Percentiles rank a stretch among this genome's conserved stretches.
These are phyloP conservation scores for Acyrthosiphon pisum DNA, from an alignment of 1,140 invertebrate species.

Conservation along the genomic window DNA sequence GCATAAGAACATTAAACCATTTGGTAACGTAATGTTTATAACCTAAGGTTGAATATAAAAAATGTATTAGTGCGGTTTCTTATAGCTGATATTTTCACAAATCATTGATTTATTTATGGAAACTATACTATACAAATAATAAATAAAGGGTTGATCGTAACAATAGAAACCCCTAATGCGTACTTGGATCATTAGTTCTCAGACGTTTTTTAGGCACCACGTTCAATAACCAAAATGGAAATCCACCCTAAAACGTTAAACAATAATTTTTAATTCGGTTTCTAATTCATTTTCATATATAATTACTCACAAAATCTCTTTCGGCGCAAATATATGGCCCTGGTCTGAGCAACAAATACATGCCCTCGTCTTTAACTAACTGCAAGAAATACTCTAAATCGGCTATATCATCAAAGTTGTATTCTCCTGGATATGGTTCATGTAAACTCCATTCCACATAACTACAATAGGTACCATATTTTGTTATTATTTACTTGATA, in stretches of 20 bases:
- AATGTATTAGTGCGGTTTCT: background rate
- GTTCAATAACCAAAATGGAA: constrained; percentile 82
- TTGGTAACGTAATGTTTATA: constrained; percentile 70
- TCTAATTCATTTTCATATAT: background rate
- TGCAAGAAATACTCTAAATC: constrained; percentile 63
- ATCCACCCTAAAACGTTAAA: constrained; percentile 72
- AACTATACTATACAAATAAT: background rate
- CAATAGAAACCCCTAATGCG: background rate
- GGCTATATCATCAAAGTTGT: constrained; percentile 58
- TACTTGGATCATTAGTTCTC: constrained; percentile 71
- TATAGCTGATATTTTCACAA: background rate
- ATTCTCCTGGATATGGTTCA: constrained; percentile 59
- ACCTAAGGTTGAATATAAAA: constrained; percentile 63
- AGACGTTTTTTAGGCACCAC: constrained; percentile 75
- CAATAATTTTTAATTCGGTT: background rate
- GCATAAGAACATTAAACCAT: constrained; percentile 71
- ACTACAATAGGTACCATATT: constrained; percentile 41
- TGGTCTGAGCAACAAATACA: constrained; percentile 65
- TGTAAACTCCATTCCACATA: constrained; percentile 60
- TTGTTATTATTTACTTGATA: background rate
- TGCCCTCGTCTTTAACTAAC: constrained; percentile 64
- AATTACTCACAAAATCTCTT: constrained; percentile 68
- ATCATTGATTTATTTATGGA: background rate
- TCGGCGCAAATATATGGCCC: constrained; percentile 71
- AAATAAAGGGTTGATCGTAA: background rate